Conservation (phyloP, 2,113 vertebrate genomes). For the Vicugna pacos region DNA sequence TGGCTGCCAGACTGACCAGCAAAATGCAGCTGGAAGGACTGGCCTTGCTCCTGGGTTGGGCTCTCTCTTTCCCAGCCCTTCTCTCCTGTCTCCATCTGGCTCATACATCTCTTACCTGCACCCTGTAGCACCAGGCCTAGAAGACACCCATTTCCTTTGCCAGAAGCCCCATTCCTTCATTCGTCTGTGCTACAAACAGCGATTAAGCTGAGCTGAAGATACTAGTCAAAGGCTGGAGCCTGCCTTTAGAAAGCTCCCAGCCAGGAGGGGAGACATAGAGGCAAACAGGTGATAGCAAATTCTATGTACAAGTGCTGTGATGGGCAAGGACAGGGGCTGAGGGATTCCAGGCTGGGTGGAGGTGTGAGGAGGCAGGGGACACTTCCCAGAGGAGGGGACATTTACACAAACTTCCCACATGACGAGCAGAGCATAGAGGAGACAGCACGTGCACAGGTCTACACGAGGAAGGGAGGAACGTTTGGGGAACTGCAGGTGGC, state of each 20-base stretch:
- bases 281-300: neutral
- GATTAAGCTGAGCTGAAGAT: neutral
- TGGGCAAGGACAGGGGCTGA: accelerated
- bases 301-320: neutral
- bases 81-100: neutral
- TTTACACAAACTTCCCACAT: no score
- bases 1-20: accelerated
- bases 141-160: neutral
- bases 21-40: accelerated
- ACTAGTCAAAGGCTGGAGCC: neutral
- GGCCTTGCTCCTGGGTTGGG: neutral
- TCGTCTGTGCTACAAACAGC: accelerated
- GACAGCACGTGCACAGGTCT: accelerated
- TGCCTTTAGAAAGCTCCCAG: neutral
- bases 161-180: neutral
- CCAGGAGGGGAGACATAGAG: neutral
- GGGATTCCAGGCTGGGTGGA: neutral
- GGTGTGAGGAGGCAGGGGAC: neutral
- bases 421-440: neutral
- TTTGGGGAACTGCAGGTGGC: neutral
- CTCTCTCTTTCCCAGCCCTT: accelerated
- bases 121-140: neutral
- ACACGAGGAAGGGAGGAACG: accelerated
- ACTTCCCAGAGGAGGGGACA: neutral
- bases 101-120: neutral